Percentiles rank a stretch among this genome's conserved stretches.
These are phyloP conservation scores for Macrotis lagotis DNA, from an alignment of 2,113 vertebrate species.

Conservation along the genomic window DNA sequence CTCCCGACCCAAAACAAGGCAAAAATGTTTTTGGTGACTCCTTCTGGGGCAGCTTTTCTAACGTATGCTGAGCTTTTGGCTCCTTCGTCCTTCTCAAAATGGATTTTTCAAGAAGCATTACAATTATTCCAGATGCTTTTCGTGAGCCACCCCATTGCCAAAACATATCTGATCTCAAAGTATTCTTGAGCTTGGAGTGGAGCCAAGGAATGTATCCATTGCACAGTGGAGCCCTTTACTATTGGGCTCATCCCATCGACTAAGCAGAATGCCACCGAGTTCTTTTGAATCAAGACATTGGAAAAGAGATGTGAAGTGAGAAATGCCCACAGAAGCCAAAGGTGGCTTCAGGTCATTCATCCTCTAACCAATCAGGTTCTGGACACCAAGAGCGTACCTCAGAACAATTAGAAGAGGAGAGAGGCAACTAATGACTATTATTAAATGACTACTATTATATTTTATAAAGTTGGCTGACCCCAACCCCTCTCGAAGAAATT, in stretches of 20 bases:
- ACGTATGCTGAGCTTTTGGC: not conserved
- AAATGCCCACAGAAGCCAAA: slow-evolving; percentile 21
- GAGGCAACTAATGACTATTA: slow-evolving; percentile 5
- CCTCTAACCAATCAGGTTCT: not conserved
- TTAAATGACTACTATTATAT: not conserved
- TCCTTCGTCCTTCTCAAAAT: not conserved
- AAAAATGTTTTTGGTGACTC: not conserved
- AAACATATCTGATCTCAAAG: slow-evolving; percentile 45
- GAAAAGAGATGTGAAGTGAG: slow-evolving; percentile 38
- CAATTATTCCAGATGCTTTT: slow-evolving; percentile 46
- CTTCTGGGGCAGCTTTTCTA: slow-evolving; percentile 18
- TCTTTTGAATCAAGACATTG: slow-evolving; percentile 48
- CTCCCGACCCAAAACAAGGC: slow-evolving; percentile 25
- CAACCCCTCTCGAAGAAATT: not conserved
- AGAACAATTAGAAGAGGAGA: slow-evolving; percentile 32
- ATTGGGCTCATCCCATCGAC: slow-evolving; percentile 8
- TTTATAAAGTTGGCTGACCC: not conserved
- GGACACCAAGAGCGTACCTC: not conserved
- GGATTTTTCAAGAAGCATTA: slow-evolving; percentile 3
- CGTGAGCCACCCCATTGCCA: not conserved
- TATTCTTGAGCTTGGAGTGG: slow-evolving; percentile 40
- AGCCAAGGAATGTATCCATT: slow-evolving; percentile 41
- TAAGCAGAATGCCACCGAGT: slow-evolving; percentile 20
- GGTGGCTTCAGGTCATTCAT: not conserved
- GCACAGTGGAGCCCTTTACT: not conserved